phyloP scores from a whole-genome alignment of 2,113 vertebrate genomes.

The Mormoops blainvillei region DNA sequence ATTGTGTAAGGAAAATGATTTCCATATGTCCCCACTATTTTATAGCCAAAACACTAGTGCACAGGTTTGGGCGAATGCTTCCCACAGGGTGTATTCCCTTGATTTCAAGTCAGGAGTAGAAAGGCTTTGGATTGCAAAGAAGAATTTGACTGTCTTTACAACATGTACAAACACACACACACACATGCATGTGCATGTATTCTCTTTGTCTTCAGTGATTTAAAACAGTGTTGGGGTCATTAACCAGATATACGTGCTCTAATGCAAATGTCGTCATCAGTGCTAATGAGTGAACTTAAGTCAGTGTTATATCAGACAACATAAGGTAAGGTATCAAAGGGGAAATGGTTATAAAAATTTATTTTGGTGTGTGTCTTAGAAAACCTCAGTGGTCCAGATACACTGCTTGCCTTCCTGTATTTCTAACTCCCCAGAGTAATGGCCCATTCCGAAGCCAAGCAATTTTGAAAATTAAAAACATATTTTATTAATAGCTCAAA shows the following conservation, averaged over 20 bases:
- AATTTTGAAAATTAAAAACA: constrained; percentile 71
- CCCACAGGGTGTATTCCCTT: constrained; percentile 3
- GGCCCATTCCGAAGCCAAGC: constrained; percentile 64
- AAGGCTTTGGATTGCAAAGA: background rate
- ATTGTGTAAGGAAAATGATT: constrained; percentile 55
- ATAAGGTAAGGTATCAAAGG: constrained; percentile 26
- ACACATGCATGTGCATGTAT: too few species aligned
- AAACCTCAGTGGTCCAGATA: constrained; percentile 55
- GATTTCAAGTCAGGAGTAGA: constrained; percentile 31
- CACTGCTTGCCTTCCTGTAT: constrained; percentile 40
- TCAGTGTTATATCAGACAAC: background rate
- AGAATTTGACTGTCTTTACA: constrained; percentile 9
- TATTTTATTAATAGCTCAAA: constrained; percentile 75
- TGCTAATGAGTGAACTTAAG: constrained; percentile 20
- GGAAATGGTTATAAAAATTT: constrained; percentile 47
- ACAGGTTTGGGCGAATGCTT: constrained; percentile 12
- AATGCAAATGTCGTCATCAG: constrained; percentile 29
- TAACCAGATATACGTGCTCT: background rate
- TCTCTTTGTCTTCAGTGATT: background rate
- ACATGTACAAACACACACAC: background rate
- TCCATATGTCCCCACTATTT: constrained; percentile 38
- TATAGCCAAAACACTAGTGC: constrained; percentile 33
- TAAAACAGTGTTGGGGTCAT: constrained; percentile 12
- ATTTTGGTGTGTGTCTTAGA: constrained; percentile 52
- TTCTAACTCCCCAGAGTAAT: constrained; percentile 52